These are phyloP conservation scores for Bujurquina vittata DNA, from an alignment of 2,113 vertebrate genomes.

Conservation along the genomic window DNA sequence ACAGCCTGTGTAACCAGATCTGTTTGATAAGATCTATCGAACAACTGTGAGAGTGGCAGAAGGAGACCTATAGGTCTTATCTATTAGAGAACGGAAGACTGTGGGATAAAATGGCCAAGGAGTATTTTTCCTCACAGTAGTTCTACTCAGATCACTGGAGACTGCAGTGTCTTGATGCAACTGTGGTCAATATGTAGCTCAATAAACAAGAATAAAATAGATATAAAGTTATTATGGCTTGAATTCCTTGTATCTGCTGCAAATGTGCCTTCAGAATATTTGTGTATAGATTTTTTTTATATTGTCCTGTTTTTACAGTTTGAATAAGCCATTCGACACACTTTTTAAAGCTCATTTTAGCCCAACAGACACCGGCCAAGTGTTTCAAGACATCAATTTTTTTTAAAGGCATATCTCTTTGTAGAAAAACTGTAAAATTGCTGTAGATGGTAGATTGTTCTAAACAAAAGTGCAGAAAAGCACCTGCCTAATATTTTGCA, in stretches of 20 bases:
- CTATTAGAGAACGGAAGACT: conserved; percentile 36
- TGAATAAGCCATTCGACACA: not conserved
- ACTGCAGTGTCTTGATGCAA: not conserved
- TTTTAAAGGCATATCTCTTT: not conserved
- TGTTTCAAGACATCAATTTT: no score
- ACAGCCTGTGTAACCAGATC: conserved; percentile 71
- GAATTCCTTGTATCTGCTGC: not conserved
- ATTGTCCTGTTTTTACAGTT: not conserved
- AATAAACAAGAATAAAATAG: not conserved
- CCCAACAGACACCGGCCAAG: not conserved
- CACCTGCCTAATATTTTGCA: not conserved
- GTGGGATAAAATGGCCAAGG: conserved; percentile 10
- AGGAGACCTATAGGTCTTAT: conserved; percentile 43
- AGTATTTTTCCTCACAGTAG: conserved; percentile 2
- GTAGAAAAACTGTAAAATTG: not conserved
- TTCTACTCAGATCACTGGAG: not conserved
- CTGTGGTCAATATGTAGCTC: not conserved
- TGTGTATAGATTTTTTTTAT: not conserved
- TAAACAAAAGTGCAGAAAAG: not conserved
- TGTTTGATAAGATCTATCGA: conserved; percentile 70
- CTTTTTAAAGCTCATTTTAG: not conserved
- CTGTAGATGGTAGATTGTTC: not conserved
- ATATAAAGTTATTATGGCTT: not conserved
- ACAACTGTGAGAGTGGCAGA: conserved; percentile 51
- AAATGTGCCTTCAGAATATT: not conserved